phyloP scores from a whole-genome alignment of 2,888 invertebrate species.

The Agonopterix alstromeriana region DNA sequence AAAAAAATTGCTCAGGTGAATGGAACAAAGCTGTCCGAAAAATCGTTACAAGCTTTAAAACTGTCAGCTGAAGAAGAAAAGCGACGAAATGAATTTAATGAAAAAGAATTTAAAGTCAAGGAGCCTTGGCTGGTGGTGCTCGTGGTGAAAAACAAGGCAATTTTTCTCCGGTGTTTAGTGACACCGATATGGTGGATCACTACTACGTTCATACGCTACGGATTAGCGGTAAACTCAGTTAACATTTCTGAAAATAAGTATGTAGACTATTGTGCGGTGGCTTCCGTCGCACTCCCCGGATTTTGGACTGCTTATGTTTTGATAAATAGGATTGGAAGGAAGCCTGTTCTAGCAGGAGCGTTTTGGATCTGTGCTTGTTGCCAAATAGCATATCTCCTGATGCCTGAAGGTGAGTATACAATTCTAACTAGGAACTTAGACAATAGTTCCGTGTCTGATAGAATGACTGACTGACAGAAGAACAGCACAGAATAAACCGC shows the following conservation, averaged over 20 bases:
- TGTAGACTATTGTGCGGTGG: constrained; percentile 78
- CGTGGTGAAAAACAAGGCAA: constrained; percentile 39
- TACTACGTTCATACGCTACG: constrained; percentile 80
- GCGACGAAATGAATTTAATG: constrained; percentile 18
- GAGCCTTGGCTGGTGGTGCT: constrained; percentile 48
- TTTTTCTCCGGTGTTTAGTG: constrained; percentile 36
- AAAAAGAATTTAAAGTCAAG: constrained; percentile 46
- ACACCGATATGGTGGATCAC: constrained; percentile 80
- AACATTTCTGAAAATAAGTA: constrained; percentile 80
- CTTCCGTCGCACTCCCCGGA: constrained; percentile 81
- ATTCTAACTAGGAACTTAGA: no score
- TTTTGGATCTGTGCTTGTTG: constrained; percentile 77
- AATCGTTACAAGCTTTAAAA: constrained; percentile 34
- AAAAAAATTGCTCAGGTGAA: constrained; percentile 79
- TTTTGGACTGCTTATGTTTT: constrained; percentile 76
- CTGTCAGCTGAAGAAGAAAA: constrained; percentile 29
- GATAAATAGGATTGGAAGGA: constrained; percentile 76
- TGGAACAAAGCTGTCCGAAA: constrained; percentile 43
- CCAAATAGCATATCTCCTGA: constrained; percentile 74
- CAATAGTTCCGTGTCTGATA: no score
- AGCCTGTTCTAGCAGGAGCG: constrained; percentile 71
- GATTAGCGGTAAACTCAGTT: constrained; percentile 80
- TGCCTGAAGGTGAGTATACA: constrained; percentile 50
- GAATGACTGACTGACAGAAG: no score
- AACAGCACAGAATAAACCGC: no score